A percentile compares a stretch with the other conserved stretches of the same genome.
phyloP scores from a whole-genome alignment of 2,888 invertebrate genomes.

The Plutella xylostella region DNA sequence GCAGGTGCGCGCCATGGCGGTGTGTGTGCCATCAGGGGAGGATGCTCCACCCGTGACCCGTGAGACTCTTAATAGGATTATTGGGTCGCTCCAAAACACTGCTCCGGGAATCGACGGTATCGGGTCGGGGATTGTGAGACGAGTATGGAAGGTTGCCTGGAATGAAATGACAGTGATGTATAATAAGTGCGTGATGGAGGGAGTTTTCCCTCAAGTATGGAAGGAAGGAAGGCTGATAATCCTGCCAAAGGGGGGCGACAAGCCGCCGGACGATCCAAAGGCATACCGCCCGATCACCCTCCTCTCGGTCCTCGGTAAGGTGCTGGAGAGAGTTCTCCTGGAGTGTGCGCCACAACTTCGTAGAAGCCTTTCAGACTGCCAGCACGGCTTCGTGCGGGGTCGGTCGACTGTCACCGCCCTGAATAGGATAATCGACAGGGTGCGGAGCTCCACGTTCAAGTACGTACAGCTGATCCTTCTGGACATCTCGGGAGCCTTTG shows the following conservation, averaged over 20 bases:
- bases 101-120: constrained; percentile 6
- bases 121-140: neutral
- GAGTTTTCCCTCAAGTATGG: constrained; percentile 6
- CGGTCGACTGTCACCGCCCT: constrained; percentile 15
- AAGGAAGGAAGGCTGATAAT: neutral
- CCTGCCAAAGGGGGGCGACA: constrained; percentile 2
- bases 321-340: constrained; percentile 18
- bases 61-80: neutral
- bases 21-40: neutral
- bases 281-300: constrained; percentile 14
- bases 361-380: constrained; percentile 6
- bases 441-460: neutral
- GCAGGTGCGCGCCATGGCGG: neutral
- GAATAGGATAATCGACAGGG: neutral
- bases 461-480: constrained; percentile 9
- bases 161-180: neutral
- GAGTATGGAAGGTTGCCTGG: neutral
- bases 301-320: constrained; percentile 13
- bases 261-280: neutral
- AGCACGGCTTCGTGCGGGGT: constrained; percentile 16
- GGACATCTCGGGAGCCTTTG: constrained; percentile 13
- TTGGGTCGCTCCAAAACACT: constrained; percentile 1
- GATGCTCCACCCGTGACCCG: neutral
- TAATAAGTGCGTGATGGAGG: neutral
- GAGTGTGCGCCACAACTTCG: constrained; percentile 11